phyloP scores from a whole-genome alignment of 2,888 invertebrate species.

The Empis livida region DNA sequence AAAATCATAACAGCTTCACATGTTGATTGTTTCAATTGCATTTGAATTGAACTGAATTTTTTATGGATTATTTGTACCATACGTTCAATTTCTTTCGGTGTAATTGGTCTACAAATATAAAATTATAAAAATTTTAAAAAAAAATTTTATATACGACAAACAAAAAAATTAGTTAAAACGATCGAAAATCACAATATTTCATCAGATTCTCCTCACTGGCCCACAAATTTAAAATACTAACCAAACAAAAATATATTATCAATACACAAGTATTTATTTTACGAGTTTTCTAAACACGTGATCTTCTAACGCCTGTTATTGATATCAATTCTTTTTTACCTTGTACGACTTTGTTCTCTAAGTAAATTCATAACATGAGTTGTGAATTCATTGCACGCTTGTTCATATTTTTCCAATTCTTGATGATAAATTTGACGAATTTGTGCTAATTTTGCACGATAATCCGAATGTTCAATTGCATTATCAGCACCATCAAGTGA shows the following conservation, averaged over 20 bases:
- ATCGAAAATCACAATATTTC: too few species aligned
- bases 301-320: too few species aligned
- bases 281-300: too few species aligned
- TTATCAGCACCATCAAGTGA: conserved; percentile 57
- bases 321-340: too few species aligned
- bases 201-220: too few species aligned
- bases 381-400: conserved; percentile 99
- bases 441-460: conserved; percentile 95
- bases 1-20: conserved; percentile 99
- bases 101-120: conserved; percentile 60
- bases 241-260: too few species aligned
- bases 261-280: too few species aligned
- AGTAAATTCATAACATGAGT: conserved; percentile 99
- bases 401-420: conserved; percentile 98
- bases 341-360: conserved; percentile 89
- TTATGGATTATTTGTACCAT: conserved; percentile 99
- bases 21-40: conserved; percentile 98
- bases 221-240: too few species aligned
- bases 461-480: conserved; percentile 98
- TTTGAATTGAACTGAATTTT: conserved; percentile 94
- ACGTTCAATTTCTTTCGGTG: conserved; percentile 97
- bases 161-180: too few species aligned
- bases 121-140: background rate
- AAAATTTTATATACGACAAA: background rate
- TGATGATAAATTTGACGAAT: conserved; percentile 98